Base-by-base conservation (phyloP, 2,888 invertebrate species). In the Oasisia sp. region DNA sequence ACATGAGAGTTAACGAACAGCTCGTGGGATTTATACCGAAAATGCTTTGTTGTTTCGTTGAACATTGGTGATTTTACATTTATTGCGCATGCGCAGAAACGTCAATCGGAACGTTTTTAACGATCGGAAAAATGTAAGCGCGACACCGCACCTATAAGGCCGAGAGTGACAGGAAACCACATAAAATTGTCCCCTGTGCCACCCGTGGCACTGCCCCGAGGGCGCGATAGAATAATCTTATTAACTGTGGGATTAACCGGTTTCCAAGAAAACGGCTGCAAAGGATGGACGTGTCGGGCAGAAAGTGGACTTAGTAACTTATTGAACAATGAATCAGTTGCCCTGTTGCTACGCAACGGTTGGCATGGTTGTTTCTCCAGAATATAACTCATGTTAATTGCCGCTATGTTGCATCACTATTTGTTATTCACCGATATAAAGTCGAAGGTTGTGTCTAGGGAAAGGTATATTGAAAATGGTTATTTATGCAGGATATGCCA, bases 211-310 rank as follows among this genome's bases (percentile, higher is more conserved):
- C 19, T 19, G 27, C 27, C 7, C 74, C 74, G 7, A 38, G 5
- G 74, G 74, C n/a, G 2, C 27, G 2, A n/a, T 74, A 27, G n/a
- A 74, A 74, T 74, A 19, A 74, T 27, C 74, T 19, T 74, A 74
- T n/a, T n/a, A 74, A 74, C n/a, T 74, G n/a, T 74, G 27, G 74
- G n/a, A 7, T 19, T 74, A 19, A 19, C 27, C 19, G 74, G 27
- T 74, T 74, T 74, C 74, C 27, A 74, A 74, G 74, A 74, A 50
- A 74, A 74, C n/a, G n/a, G 74, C 74, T 74, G 74, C 74, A 74
- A n/a, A n/a, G 74, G 74, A 27, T 74, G 74, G 74, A n/a, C 27
- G 74, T n/a, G 38, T 74, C 27, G 74, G 74, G 74, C 0, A 27
- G 74, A 7, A 74, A 74, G 2, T 74, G 74, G n/a, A 19, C 7